Conservation (phyloP, 2,113 vertebrate genomes). For the Gymnogyps californianus region DNA sequence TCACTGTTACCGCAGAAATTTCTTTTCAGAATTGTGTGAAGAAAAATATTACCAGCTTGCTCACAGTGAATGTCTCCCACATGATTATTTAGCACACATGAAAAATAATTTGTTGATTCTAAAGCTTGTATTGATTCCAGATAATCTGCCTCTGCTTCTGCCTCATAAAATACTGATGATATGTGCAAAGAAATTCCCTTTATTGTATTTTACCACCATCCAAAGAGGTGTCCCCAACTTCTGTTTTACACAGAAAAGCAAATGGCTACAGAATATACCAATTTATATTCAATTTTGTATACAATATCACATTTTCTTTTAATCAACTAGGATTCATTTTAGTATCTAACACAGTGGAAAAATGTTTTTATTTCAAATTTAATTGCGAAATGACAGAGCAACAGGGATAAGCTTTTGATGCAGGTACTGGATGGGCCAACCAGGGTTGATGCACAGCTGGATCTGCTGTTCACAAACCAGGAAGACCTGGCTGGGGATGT, state of each 20-base stretch:
- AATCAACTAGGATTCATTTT: not conserved
- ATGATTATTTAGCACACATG: not conserved
- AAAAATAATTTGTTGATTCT: constrained; percentile 8
- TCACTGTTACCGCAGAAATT: not conserved
- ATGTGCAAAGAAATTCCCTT: not conserved
- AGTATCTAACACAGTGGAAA: not conserved
- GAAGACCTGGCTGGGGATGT: not conserved
- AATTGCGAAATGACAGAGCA: not conserved
- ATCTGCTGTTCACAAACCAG: not conserved
- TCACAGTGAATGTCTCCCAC: not conserved
- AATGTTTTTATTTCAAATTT: not conserved
- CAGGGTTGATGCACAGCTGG: not conserved
- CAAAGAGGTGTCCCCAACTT: not conserved
- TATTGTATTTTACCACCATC: not conserved
- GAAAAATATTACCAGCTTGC: constrained; percentile 23
- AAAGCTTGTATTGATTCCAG: not conserved
- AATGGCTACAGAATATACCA: not conserved
- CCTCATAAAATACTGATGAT: not conserved
- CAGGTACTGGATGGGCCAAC: not conserved
- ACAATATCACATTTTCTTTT: not conserved
- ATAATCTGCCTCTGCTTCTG: not conserved
- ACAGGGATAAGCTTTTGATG: not conserved
- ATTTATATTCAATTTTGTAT: not conserved
- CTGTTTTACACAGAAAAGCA: not conserved
- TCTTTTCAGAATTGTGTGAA: not conserved